Percentiles rank a stretch among this genome's conserved stretches.
These are phyloP conservation scores for Thamnophis elegans DNA, from an alignment of 2,797 vertebrate genomes.

Conservation along the genomic window DNA sequence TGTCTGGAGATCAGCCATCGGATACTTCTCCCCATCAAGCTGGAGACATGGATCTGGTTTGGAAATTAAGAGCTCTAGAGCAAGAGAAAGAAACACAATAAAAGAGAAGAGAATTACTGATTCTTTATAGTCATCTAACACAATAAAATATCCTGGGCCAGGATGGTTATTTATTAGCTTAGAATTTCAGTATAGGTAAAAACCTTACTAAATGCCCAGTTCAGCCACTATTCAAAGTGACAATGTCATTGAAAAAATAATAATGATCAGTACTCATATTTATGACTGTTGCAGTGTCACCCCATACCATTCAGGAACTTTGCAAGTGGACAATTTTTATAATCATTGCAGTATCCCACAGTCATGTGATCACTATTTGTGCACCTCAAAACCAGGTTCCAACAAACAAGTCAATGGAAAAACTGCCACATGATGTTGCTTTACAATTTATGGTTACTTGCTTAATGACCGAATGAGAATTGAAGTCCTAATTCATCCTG, in stretches of 20 bases:
- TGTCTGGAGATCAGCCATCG: neutral
- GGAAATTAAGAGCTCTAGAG: neutral
- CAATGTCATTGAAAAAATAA: neutral
- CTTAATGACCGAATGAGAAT: neutral
- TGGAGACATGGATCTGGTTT: neutral
- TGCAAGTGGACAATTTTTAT: neutral
- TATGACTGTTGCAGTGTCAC: neutral
- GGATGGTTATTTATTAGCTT: neutral
- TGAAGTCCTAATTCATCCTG: neutral
- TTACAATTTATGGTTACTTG: neutral
- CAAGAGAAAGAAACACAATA: neutral
- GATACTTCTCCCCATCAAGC: neutral
- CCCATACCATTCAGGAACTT: neutral
- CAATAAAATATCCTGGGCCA: neutral
- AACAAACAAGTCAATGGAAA: neutral
- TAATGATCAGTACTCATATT: neutral
- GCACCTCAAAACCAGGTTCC: neutral
- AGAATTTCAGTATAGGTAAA: neutral
- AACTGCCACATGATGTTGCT: neutral
- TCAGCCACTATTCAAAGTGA: neutral
- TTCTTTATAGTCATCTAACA: neutral
- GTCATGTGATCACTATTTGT: neutral
- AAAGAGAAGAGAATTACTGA: neutral
- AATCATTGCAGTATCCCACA: neutral
- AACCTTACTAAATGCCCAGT: neutral